Evolutionary conservation across 2,888 invertebrate species (phyloP), one percentile per base, ranked within the genome.

Genomic region (Aporophyla nigra): DNA sequence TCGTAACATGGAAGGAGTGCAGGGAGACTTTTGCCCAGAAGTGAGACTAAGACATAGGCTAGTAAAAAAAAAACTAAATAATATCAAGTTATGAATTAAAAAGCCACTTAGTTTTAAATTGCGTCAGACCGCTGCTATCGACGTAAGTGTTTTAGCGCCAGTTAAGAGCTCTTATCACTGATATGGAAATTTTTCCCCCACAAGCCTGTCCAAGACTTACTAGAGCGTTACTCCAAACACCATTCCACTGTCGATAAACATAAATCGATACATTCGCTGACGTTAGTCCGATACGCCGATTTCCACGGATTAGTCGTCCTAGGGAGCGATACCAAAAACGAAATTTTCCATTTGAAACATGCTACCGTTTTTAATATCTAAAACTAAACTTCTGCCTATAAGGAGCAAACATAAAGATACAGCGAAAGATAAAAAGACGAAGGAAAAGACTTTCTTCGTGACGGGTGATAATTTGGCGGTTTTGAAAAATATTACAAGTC

Each of bases 351-450:
- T 61, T 59, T 33, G n/a, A 74, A 90, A 86, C 40, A 95, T 96
- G 95, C 86, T 96, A 66, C 96, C 96, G n/a, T 93, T 95, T 88
- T 78, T 96, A 53, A 93, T 96, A 88, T 95, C 96, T 0, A 95
- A 96, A 88, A 93, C 95, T 0, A 95, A 95, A 88, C 85, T 95
- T 2, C 74, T 95, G 40, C 92, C 95, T 58, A 86, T 91, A 27
- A 94, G 65, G 19, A 77, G 21, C 21, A 80, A 83, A 51, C 65
- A 90, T 76, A 94, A 91, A 77, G 89, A 91, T 53, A 85, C 88
- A 14, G 79, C 88, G 19, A 92, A 91, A 75, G 88, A 91, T 12
- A 93, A 87, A 56, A 89, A 87, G 75, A 78, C 24, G 0, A 92
- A 91, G 79, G 93, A 93, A 12, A 94, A 91, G 54, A 92, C 90